Conservation (phyloP, 1,140 invertebrate species). For the Drosophila truncata region DNA sequence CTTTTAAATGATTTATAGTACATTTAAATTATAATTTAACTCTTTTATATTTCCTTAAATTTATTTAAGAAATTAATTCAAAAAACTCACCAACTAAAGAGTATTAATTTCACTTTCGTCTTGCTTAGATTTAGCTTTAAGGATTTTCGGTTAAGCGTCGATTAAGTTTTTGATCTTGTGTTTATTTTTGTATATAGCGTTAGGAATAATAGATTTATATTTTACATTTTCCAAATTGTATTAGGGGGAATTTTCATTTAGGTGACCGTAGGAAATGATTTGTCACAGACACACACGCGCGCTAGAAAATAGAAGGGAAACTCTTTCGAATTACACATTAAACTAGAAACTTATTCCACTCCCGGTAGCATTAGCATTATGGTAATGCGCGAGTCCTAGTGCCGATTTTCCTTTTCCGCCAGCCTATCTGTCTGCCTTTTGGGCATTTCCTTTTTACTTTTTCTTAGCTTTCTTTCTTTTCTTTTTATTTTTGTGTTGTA, state of each 20-base stretch:
- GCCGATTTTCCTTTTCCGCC: constrained; percentile 35
- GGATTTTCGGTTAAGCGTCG: constrained; percentile 26
- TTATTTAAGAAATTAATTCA: not conserved
- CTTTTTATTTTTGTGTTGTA: constrained; percentile 8
- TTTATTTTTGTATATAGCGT: constrained; percentile 16
- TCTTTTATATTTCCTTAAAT: not conserved
- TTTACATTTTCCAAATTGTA: constrained; percentile 33
- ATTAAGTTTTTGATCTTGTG: constrained; percentile 46
- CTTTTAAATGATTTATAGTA: too few species aligned
- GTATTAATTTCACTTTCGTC: constrained; percentile 24
- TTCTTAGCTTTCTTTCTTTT: constrained; percentile 17
- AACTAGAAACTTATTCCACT: constrained; percentile 47
- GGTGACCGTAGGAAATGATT: constrained; percentile 28
- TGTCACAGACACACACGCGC: constrained; percentile 67
- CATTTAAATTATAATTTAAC: not conserved
- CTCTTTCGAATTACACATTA: constrained; percentile 12
- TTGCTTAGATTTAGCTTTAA: constrained; percentile 8
- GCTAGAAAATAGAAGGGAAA: constrained; percentile 31
- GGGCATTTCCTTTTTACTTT: constrained; percentile 21
- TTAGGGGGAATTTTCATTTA: constrained; percentile 21
- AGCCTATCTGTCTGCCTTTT: constrained; percentile 70
- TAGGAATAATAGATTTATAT: constrained; percentile 44
- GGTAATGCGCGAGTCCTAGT: constrained; percentile 65
- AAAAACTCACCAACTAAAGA: constrained; percentile 37
- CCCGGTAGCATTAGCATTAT: constrained; percentile 51